Percentiles rank a stretch among this genome's conserved stretches.
Evolutionary conservation across 2,888 invertebrate species (phyloP).

Genomic region (Reticulitermes lucifugus): DNA sequence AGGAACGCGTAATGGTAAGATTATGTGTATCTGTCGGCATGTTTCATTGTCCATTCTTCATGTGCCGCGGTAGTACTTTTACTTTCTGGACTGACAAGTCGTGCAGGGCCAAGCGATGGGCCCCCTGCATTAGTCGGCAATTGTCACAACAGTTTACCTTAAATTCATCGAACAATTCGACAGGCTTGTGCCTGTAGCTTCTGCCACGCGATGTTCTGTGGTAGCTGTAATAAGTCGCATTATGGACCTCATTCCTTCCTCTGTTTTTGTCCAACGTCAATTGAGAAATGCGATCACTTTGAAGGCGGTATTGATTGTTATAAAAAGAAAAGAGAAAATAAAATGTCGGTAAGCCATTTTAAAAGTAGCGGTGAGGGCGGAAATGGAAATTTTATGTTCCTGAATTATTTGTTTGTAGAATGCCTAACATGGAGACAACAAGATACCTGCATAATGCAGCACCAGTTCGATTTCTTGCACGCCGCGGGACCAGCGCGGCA

Average conservation of each 20-base stretch:
- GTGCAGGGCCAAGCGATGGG: too few species aligned
- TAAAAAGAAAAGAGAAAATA: neutral
- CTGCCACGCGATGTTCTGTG: too few species aligned
- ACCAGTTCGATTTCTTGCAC: slow-evolving; percentile 8
- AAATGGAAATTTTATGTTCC: slow-evolving; percentile 18
- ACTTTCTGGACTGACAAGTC: too few species aligned
- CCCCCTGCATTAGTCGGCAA: too few species aligned
- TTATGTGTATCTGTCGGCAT: too few species aligned
- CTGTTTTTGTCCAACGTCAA: neutral
- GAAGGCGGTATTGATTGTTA: slow-evolving; percentile 4
- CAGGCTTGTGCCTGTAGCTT: too few species aligned
- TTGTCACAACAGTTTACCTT: too few species aligned
- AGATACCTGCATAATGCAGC: neutral
- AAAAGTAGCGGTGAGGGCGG: slow-evolving; percentile 23
- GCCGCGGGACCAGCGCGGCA: neutral
- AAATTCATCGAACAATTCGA: too few species aligned
- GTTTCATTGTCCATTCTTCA: too few species aligned
- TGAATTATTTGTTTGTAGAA: slow-evolving; percentile 38
- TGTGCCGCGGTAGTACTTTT: too few species aligned
- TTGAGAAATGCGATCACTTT: neutral
- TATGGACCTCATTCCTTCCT: neutral
- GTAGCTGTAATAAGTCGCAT: too few species aligned
- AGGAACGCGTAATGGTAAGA: too few species aligned
- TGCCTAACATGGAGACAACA: neutral
- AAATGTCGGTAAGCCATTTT: neutral